Conservation (phyloP, 2,888 invertebrate species). For the Phortica okadai region DNA sequence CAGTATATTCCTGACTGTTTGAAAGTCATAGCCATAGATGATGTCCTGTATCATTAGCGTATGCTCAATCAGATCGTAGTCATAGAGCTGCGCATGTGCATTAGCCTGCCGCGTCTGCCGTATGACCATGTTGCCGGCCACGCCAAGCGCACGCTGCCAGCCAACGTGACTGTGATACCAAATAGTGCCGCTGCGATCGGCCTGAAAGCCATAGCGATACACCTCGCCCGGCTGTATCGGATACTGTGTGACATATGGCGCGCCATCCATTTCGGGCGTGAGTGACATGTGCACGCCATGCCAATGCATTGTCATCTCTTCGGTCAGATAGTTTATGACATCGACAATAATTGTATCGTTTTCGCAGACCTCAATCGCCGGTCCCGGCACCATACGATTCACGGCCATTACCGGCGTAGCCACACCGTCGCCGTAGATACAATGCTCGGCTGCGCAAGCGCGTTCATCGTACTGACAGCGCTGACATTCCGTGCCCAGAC, state of each 20-base stretch:
- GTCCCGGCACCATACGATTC: slow-evolving; percentile 72
- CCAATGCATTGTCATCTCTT: slow-evolving; percentile 72
- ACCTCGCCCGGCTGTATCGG: slow-evolving; percentile 71
- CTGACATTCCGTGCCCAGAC: slow-evolving; percentile 69
- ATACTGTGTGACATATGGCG: slow-evolving; percentile 68
- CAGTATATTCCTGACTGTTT: slow-evolving; percentile 66
- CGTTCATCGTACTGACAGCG: slow-evolving; percentile 65
- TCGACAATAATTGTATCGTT: slow-evolving; percentile 72
- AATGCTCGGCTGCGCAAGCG: slow-evolving; percentile 63
- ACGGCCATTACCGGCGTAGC: slow-evolving; percentile 69
- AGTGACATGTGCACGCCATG: slow-evolving; percentile 70
- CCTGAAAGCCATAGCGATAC: slow-evolving; percentile 66
- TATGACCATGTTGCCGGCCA: slow-evolving; percentile 67
- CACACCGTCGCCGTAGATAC: slow-evolving; percentile 72
- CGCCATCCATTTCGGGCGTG: slow-evolving; percentile 73
- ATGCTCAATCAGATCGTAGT: slow-evolving; percentile 72
- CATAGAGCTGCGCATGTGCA: slow-evolving; percentile 67
- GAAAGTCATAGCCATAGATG: slow-evolving; percentile 65
- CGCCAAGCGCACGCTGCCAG: slow-evolving; percentile 69
- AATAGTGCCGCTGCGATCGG: slow-evolving; percentile 69
- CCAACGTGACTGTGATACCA: slow-evolving; percentile 74
- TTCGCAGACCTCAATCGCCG: slow-evolving; percentile 71
- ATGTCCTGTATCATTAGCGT: slow-evolving; percentile 71
- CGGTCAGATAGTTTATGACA: slow-evolving; percentile 69
- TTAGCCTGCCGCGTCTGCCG: slow-evolving; percentile 66